Conservation (phyloP, 1,140 invertebrate genomes). For the Cephus cinctus region DNA sequence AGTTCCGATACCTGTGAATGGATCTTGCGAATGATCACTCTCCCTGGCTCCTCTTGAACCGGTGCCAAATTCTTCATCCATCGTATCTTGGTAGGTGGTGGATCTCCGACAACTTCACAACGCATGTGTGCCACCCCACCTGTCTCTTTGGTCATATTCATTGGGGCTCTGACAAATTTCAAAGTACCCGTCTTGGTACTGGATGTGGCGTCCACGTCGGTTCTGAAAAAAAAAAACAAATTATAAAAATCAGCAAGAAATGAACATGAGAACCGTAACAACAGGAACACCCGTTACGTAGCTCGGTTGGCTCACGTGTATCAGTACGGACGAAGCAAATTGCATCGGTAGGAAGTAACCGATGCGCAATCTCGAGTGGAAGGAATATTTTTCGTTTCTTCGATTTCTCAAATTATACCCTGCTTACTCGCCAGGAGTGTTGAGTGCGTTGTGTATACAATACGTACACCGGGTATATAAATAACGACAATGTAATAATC, state of each 20-base stretch:
- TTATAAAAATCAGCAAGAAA: background rate
- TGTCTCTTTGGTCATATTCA: slow-evolving; percentile 64
- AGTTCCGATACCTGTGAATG: slow-evolving; percentile 38
- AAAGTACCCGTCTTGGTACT: slow-evolving; percentile 40
- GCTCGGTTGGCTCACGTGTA: no score
- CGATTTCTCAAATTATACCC: no score
- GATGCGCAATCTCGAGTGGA: no score
- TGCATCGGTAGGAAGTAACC: no score
- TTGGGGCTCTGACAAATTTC: slow-evolving; percentile 51
- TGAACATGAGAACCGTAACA: background rate
- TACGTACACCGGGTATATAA: no score
- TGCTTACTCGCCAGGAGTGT: no score
- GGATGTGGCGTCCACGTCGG: slow-evolving; percentile 28
- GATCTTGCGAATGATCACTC: slow-evolving; percentile 56
- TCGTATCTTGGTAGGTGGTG: slow-evolving; percentile 59
- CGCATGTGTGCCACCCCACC: slow-evolving; percentile 63
- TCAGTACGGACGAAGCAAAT: no score
- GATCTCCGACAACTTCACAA: slow-evolving; percentile 70
- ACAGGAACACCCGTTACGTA: no score
- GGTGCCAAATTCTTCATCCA: slow-evolving; percentile 72
- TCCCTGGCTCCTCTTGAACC: slow-evolving; percentile 54
- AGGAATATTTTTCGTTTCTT: no score
- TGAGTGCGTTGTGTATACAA: no score
- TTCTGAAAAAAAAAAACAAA: slow-evolving; percentile 22
- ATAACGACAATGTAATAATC: no score